Conservation (phyloP, 2,113 vertebrate species). For the Felis chaus region DNA sequence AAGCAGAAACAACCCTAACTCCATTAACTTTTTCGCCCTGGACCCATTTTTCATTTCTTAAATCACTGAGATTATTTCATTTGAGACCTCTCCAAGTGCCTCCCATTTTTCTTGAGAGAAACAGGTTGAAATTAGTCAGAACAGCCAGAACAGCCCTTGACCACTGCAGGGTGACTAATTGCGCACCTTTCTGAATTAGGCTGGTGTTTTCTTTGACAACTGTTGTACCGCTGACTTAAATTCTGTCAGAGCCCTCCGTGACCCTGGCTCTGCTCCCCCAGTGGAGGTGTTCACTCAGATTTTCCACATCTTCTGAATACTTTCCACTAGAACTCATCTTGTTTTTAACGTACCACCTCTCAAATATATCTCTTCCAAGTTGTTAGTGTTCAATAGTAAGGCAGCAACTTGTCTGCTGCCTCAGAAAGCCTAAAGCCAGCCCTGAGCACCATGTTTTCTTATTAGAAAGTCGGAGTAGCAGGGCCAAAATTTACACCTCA, state of each 20-base stretch:
- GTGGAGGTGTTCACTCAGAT: conserved; percentile 27
- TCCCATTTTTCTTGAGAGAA: conserved; percentile 46
- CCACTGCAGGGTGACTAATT: conserved; percentile 44
- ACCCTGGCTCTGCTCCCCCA: background rate
- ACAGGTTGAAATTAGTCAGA: conserved; percentile 69
- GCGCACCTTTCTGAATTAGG: conserved; percentile 58
- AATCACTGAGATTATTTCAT: conserved; percentile 7
- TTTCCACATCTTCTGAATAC: conserved; percentile 41
- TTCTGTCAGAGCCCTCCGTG: background rate
- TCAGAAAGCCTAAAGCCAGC: background rate
- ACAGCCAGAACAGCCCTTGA: background rate
- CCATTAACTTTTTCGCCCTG: background rate
- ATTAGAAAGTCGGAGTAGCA: background rate
- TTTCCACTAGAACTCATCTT: background rate
- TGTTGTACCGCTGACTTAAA: background rate
- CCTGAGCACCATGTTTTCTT: background rate
- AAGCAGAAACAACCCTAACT: background rate
- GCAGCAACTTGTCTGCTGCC: background rate
- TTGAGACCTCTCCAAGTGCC: background rate
- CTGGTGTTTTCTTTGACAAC: conserved; percentile 31
- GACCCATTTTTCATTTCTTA: background rate
- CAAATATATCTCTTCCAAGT: background rate
- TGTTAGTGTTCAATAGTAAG: background rate
- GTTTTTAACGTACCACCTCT: background rate
- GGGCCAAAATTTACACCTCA: background rate